These are phyloP conservation scores for Eueremaeus valkanovi DNA, from an alignment of 2,888 invertebrate genomes.

Conservation along the genomic window DNA sequence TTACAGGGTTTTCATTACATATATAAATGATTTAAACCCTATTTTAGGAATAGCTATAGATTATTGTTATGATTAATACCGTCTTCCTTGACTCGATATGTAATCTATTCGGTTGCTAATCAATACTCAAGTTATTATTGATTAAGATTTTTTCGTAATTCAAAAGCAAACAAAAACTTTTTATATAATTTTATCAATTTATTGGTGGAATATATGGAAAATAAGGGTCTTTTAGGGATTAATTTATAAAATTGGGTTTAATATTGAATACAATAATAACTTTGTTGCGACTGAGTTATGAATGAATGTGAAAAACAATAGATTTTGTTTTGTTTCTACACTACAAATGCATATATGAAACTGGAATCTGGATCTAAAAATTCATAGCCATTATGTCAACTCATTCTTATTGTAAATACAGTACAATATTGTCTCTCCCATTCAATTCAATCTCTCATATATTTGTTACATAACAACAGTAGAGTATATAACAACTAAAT, in stretches of 20 bases:
- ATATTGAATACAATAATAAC: too few relatives aligned
- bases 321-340: too few relatives aligned
- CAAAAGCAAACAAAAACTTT: neutral
- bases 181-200: neutral
- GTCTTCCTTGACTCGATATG: neutral
- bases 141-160: neutral
- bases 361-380: neutral
- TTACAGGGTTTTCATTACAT: slow-evolving; percentile 20
- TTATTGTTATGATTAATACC: slow-evolving; percentile 14
- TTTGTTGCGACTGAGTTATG: too few relatives aligned
- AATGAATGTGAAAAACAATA: too few relatives aligned
- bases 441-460: neutral
- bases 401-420: slow-evolving; percentile 21
- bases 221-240: too few relatives aligned
- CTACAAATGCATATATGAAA: neutral
- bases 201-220: too few relatives aligned
- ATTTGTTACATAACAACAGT: neutral
- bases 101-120: slow-evolving; percentile 4
- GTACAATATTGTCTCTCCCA: neutral
- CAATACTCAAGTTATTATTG: slow-evolving; percentile 18
- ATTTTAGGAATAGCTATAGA: neutral
- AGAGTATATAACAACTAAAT: neutral
- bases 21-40: neutral
- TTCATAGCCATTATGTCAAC: neutral
- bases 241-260: too few relatives aligned